Conservation (phyloP, 2,113 vertebrate species). For the Rhinichthys klamathensis region DNA sequence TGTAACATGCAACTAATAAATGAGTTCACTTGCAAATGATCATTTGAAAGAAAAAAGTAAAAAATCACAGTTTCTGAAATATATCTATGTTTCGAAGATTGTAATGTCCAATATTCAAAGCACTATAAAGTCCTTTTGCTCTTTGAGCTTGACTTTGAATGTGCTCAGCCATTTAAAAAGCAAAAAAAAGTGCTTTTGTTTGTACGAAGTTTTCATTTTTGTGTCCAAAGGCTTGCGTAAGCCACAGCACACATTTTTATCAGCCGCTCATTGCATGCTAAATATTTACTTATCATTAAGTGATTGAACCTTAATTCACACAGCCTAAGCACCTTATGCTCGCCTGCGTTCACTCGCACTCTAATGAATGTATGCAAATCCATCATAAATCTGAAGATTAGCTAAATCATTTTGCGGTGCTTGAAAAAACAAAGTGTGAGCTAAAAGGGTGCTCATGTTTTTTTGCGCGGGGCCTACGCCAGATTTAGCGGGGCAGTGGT, state of each 20-base stretch:
- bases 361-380: conserved; percentile 70
- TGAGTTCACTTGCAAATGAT: background rate
- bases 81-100: background rate
- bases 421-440: conserved; percentile 62
- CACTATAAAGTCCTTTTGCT: conserved; percentile 46
- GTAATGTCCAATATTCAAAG: background rate
- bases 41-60: background rate
- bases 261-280: conserved; percentile 66
- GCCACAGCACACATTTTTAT: conserved; percentile 67
- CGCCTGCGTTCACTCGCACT: conserved; percentile 49
- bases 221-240: conserved; percentile 61
- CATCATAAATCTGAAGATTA: conserved; percentile 69
- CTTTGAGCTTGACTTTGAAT: conserved; percentile 63
- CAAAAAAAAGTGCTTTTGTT: conserved; percentile 53
- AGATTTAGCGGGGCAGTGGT: conserved; percentile 9
- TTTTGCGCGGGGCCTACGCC: background rate
- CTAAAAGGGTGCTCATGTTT: conserved; percentile 56
- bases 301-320: conserved; percentile 66
- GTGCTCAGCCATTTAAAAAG: conserved; percentile 53
- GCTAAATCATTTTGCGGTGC: conserved; percentile 58
- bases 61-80: background rate
- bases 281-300: conserved; percentile 72
- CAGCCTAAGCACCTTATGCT: conserved; percentile 68
- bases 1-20: background rate
- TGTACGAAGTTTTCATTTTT: conserved; percentile 61